These are phyloP conservation scores for Sebastes hopkinsi DNA, from an alignment of 2,797 vertebrate species.

Conservation along the genomic window DNA sequence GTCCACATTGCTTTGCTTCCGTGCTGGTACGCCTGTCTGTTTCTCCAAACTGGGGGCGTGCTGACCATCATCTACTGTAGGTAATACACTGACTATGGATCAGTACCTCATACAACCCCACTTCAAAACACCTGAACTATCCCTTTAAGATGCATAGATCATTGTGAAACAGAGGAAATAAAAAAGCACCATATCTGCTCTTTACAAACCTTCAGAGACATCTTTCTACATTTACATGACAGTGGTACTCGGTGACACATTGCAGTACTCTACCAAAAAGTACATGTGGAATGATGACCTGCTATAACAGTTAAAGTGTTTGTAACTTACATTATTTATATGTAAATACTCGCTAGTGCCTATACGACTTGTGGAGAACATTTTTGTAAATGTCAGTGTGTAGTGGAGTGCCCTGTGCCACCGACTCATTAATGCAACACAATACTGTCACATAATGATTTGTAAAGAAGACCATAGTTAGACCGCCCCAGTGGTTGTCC, in stretches of 20 bases:
- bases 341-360: background rate
- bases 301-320: background rate
- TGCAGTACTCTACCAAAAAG: background rate
- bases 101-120: too few relatives aligned
- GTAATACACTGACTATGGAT: too few relatives aligned
- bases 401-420: background rate
- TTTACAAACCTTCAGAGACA: background rate
- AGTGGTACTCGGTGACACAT: background rate
- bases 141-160: conserved; percentile 37
- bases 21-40: too few relatives aligned
- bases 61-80: too few relatives aligned
- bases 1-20: too few relatives aligned
- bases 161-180: background rate
- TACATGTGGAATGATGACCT: background rate
- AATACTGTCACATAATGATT: background rate
- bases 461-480: background rate
- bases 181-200: conserved; percentile 34
- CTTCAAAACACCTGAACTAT: too few relatives aligned
- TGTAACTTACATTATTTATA: background rate
- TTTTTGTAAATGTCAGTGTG: background rate
- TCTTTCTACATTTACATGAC: background rate
- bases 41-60: too few relatives aligned
- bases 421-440: background rate
- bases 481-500: background rate
- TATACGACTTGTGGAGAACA: background rate